Evolutionary conservation across 2,888 invertebrate genomes (phyloP).

Genomic region (Bimastos eiseni): DNA sequence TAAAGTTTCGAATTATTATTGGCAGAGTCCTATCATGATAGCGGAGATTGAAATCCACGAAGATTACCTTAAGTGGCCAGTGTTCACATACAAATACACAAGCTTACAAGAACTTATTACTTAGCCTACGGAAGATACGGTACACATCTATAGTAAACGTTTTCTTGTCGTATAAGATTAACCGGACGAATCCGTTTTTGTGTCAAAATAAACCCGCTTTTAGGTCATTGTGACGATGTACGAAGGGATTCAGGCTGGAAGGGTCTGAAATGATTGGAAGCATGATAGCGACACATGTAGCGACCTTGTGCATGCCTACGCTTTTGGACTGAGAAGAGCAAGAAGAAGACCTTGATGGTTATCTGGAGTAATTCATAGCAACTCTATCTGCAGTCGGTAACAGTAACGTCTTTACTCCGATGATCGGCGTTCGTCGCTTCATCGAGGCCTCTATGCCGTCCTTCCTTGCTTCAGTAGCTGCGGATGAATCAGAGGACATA

Average conservation of each 20-base stretch:
- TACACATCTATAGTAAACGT: too few species aligned
- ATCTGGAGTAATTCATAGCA: background rate
- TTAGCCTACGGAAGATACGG: too few species aligned
- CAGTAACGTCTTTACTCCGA: too few species aligned
- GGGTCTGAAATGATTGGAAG: background rate
- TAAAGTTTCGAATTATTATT: too few species aligned
- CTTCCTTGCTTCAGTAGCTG: background rate
- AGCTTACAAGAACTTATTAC: too few species aligned
- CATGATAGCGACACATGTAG: too few species aligned
- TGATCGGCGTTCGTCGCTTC: background rate
- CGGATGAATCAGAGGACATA: background rate
- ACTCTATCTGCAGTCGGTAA: background rate
- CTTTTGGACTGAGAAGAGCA: background rate
- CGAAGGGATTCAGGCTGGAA: background rate
- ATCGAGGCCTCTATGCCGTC: background rate
- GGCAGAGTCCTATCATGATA: too few species aligned
- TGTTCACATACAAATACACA: too few species aligned
- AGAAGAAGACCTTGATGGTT: background rate
- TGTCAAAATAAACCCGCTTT: background rate
- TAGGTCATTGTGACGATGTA: background rate
- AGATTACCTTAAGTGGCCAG: too few species aligned
- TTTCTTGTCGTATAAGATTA: background rate
- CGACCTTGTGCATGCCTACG: too few species aligned
- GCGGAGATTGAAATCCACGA: too few species aligned
- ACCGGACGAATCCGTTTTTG: background rate